Evolutionary conservation across 1,140 invertebrate species (phyloP).

Genomic region (Magallana angulata): DNA sequence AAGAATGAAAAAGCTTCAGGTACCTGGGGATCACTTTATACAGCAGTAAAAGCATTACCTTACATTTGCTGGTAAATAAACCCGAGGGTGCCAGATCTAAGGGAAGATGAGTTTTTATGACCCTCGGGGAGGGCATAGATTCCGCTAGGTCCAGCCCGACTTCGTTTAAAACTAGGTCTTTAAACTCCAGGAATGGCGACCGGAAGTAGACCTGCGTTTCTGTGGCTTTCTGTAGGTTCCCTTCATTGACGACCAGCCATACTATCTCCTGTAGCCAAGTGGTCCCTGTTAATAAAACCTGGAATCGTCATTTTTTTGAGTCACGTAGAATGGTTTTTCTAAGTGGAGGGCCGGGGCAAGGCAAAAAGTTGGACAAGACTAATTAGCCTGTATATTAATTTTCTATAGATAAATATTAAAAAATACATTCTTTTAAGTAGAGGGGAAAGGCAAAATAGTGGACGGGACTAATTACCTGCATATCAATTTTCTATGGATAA

Average conservation of each 20-base stretch:
- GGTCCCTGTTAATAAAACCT: constrained; percentile 82
- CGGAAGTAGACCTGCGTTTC: constrained; percentile 83
- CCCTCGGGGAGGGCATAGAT: constrained; percentile 70
- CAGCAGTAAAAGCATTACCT: constrained; percentile 54
- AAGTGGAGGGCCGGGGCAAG: too few relatives aligned
- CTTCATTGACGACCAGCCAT: constrained; percentile 88
- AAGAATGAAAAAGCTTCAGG: too few relatives aligned
- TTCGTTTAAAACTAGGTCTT: constrained; percentile 73
- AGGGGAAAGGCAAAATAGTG: too few relatives aligned
- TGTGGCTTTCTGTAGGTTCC: constrained; percentile 88
- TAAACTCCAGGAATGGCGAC: constrained; percentile 83
- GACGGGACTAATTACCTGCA: too few relatives aligned
- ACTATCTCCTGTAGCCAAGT: constrained; percentile 94
- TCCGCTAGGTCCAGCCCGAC: constrained; percentile 74
- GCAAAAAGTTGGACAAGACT: too few relatives aligned
- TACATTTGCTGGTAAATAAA: constrained; percentile 63
- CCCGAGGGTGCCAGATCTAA: constrained; percentile 65
- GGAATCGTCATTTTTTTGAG: not conserved
- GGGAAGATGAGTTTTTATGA: constrained; percentile 75
- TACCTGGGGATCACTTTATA: too few relatives aligned
- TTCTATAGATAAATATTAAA: too few relatives aligned
- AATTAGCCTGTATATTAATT: too few relatives aligned
- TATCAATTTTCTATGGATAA: too few relatives aligned
- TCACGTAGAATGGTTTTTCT: too few relatives aligned
- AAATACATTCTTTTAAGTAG: too few relatives aligned